These are phyloP conservation scores for Heliconius charithonia DNA, from an alignment of 2,888 invertebrate genomes.

Conservation along the genomic window DNA sequence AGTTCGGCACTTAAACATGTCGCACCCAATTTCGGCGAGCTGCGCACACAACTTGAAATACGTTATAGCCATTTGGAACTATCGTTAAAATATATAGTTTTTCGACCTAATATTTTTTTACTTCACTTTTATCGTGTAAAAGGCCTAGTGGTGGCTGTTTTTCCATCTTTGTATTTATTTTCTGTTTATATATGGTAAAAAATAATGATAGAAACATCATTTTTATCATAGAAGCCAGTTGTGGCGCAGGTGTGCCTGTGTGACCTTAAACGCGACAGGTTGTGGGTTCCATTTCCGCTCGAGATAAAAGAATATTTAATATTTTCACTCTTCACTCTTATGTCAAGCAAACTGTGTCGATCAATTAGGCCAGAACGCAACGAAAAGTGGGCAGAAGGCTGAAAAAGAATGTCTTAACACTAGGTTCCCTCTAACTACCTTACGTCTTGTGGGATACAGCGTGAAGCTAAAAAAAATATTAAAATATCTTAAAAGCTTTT, in stretches of 20 bases:
- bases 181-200: background rate
- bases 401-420: too few species aligned
- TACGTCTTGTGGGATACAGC: too few species aligned
- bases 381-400: too few species aligned
- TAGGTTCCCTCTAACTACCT: too few species aligned
- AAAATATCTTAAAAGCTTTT: background rate
- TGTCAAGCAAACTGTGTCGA: too few species aligned
- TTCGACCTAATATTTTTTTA: constrained; percentile 20
- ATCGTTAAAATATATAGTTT: constrained; percentile 28
- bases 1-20: constrained; percentile 65
- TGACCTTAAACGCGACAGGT: too few species aligned
- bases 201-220: background rate
- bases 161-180: background rate
- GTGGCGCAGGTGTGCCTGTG: too few species aligned
- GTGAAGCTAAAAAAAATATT: too few species aligned
- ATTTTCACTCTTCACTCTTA: too few species aligned
- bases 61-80: constrained; percentile 30
- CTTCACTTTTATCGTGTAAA: background rate
- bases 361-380: too few species aligned
- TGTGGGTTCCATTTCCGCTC: too few species aligned
- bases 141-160: background rate
- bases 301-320: too few species aligned
- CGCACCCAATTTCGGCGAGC: constrained; percentile 46
- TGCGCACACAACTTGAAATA: constrained; percentile 37
- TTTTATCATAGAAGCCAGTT: background rate